These are phyloP conservation scores for Schrankia costaestrigalis DNA, from an alignment of 2,888 invertebrate genomes.

Conservation along the genomic window DNA sequence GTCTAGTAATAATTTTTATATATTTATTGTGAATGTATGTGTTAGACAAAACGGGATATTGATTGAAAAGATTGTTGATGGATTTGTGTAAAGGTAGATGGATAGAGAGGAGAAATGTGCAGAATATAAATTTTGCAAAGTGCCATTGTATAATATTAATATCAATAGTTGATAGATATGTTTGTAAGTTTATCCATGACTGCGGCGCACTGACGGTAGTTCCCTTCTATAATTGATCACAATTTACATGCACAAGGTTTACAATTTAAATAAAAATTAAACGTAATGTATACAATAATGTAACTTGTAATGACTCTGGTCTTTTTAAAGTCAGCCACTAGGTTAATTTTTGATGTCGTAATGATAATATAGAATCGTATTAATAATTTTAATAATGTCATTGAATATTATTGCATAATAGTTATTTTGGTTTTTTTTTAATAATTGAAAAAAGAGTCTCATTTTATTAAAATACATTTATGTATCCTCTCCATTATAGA, in stretches of 20 bases:
- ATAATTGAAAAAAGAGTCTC: too few species aligned
- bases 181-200: constrained; percentile 41
- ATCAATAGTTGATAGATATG: constrained; percentile 27
- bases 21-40: too few species aligned
- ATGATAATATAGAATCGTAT: too few species aligned
- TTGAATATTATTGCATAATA: constrained; percentile 1
- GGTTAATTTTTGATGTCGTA: background rate
- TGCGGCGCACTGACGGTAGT: constrained; percentile 27
- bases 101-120: constrained; percentile 23
- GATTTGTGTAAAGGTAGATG: background rate
- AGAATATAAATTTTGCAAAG: constrained; percentile 24
- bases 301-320: background rate
- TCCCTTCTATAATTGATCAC: constrained; percentile 12
- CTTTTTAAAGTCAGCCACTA: background rate
- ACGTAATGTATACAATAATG: background rate
- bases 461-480: background rate
- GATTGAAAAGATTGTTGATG: too few species aligned
- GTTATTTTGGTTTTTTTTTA: background rate
- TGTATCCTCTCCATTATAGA: constrained; percentile 5
- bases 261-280: background rate
- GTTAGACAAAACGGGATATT: too few species aligned
- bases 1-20: too few species aligned
- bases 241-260: too few species aligned
- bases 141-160: constrained; percentile 33
- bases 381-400: too few species aligned